Base-by-base conservation (phyloP, 1,140 invertebrate genomes). In the Bicyclus anynana region DNA sequence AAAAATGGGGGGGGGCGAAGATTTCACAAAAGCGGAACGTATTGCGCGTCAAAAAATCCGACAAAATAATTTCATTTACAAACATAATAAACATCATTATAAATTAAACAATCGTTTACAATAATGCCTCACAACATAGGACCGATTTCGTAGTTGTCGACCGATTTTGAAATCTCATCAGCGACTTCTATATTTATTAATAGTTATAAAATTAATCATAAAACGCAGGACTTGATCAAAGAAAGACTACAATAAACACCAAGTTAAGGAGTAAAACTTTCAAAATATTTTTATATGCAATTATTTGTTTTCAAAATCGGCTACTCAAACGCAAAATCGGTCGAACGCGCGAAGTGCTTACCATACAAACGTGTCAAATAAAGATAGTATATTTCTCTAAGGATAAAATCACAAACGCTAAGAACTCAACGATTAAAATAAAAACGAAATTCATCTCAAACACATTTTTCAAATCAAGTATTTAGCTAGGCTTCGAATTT, bases 1-100 rank as follows among this genome's bases (percentile, higher is more conserved):
- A 64, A 67, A 72, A 69, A 48, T 37, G 52, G 69, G 64, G 62
- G 55, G 69, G 69, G 62, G 55, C 64, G 61, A 72, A 69, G n/a
- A 40, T 38, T 60, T 54, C 29, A 60, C 62, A 71, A 69, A 71
- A 67, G 63, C 62, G 60, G 56, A 65, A 59, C 51, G 27, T 52
- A 37, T 54, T 51, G 44, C 35, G 42, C 42, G 54, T 58, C 46
- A 42, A 60, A 65, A 56, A 53, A 52, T 53, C 21, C 44, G 21
- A 50, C 51, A 48, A 51, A 59, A 59, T 47, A 53, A 59, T 59
- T 59, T 38, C 40, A 54, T 46, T 44, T 23, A 48, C 20, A 49
- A 59, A 53, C 37, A 48, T 20, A 14, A 50, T 51, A 59, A 50
- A 59, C 50, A 50, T 29, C 16, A 35, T 29, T 23, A 16, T 23